Evolutionary conservation across 2,113 vertebrate species (phyloP).

Genomic region (Camelus dromedarius): DNA sequence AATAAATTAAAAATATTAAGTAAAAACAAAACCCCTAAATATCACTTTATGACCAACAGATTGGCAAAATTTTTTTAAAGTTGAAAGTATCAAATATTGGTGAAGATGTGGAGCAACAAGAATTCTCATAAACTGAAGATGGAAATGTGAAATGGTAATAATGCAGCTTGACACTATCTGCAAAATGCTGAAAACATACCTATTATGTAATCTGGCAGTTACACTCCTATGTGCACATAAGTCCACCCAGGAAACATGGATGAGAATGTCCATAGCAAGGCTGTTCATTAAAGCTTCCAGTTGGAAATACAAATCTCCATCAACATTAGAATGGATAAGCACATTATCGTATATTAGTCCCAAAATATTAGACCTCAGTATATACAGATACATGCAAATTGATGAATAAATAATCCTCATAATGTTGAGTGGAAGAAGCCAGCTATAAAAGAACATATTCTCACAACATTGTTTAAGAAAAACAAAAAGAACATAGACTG

Average conservation of each 20-base stretch:
- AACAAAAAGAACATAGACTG: neutral
- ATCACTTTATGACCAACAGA: neutral
- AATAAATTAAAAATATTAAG: neutral
- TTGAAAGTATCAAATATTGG: constrained; percentile 20
- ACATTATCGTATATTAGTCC: neutral
- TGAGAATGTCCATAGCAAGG: neutral
- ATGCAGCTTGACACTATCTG: neutral
- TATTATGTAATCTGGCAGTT: neutral
- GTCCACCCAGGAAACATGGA: neutral
- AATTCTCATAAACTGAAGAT: neutral
- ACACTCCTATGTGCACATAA: neutral
- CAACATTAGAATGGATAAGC: neutral
- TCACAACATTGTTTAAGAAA: too few species aligned
- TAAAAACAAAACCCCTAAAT: neutral
- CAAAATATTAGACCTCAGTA: neutral
- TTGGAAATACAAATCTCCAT: neutral
- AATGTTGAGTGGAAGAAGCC: neutral
- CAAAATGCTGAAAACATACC: neutral
- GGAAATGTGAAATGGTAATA: neutral
- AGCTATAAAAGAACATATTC: neutral
- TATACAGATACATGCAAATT: neutral
- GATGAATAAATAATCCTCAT: neutral
- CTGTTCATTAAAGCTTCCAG: neutral
- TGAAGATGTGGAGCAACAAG: neutral
- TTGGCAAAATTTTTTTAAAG: neutral